A percentile compares a stretch with the other conserved stretches of the same genome.
phyloP scores from a whole-genome alignment of 2,888 invertebrate genomes.

The Agonopterix subpropinquella region DNA sequence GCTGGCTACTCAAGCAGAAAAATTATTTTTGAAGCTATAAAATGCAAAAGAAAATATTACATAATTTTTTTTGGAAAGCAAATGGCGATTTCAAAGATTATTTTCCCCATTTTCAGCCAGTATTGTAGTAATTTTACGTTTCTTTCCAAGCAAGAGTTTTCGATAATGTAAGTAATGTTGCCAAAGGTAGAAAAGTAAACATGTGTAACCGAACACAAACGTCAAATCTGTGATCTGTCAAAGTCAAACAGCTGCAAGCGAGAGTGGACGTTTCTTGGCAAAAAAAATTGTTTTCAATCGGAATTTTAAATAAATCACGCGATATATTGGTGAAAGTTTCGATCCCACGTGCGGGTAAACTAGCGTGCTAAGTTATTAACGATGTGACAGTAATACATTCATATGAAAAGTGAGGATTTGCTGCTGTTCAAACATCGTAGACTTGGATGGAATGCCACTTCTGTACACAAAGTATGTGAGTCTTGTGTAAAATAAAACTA shows the following conservation, averaged over 20 bases:
- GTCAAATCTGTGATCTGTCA: constrained; percentile 16
- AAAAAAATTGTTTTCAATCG: constrained; percentile 1
- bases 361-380: constrained; percentile 6
- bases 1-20: too few species aligned
- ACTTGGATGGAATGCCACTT: constrained; percentile 52
- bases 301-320: constrained; percentile 12
- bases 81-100: too few species aligned
- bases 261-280: neutral
- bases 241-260: constrained; percentile 13
- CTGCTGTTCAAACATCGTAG: constrained; percentile 25
- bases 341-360: constrained; percentile 1
- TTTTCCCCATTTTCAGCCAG: too few species aligned
- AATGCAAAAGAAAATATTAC: too few species aligned
- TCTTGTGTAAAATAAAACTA: constrained; percentile 3
- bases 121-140: too few species aligned
- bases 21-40: too few species aligned
- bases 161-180: too few species aligned
- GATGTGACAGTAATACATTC: constrained; percentile 21
- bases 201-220: neutral
- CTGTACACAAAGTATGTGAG: constrained; percentile 46
- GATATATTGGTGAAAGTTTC: constrained; percentile 19
- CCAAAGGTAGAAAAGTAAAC: too few species aligned
- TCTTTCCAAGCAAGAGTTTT: too few species aligned
- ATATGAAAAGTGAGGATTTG: constrained; percentile 25
- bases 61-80: too few species aligned